Evolutionary conservation across 2,888 invertebrate species (phyloP).

Genomic region (Drosophila neotestacea): DNA sequence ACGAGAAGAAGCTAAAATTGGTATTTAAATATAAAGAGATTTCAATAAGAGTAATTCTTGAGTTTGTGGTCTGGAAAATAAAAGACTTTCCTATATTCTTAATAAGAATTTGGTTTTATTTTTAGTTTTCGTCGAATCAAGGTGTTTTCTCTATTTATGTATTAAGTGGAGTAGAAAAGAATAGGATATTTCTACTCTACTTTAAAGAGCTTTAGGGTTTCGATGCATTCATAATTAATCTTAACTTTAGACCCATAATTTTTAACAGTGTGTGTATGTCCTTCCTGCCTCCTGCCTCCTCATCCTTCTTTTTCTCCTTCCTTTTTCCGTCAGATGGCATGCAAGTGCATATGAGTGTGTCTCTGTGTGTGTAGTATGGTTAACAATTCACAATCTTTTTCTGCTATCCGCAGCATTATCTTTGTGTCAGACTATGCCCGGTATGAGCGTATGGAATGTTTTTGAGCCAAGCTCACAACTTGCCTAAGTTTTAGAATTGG

Average conservation of each 20-base stretch:
- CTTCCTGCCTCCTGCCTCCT: constrained; percentile 8
- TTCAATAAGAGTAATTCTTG: no score
- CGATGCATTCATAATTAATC: no score
- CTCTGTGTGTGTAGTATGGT: constrained; percentile 28
- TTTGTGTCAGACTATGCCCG: constrained; percentile 63
- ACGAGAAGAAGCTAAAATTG: no score
- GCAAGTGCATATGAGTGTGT: constrained; percentile 8
- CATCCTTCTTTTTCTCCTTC: background rate
- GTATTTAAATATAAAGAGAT: constrained; percentile 6
- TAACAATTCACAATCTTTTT: constrained; percentile 61
- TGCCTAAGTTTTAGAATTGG: constrained; percentile 34
- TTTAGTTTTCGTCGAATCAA: no score
- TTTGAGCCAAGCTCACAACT: constrained; percentile 59
- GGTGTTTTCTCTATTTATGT: no score
- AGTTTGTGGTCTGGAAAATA: no score
- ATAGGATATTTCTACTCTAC: no score
- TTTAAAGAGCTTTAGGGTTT: no score
- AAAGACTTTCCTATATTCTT: no score
- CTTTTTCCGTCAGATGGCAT: constrained; percentile 20
- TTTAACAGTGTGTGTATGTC: constrained; percentile 8
- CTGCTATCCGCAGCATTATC: constrained; percentile 61
- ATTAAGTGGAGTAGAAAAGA: no score
- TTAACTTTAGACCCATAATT: no score
- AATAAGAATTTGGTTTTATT: no score
- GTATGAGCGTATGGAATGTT: constrained; percentile 62